Conservation (phyloP, 2,797 vertebrate species). For the Carcharodon carcharias region DNA sequence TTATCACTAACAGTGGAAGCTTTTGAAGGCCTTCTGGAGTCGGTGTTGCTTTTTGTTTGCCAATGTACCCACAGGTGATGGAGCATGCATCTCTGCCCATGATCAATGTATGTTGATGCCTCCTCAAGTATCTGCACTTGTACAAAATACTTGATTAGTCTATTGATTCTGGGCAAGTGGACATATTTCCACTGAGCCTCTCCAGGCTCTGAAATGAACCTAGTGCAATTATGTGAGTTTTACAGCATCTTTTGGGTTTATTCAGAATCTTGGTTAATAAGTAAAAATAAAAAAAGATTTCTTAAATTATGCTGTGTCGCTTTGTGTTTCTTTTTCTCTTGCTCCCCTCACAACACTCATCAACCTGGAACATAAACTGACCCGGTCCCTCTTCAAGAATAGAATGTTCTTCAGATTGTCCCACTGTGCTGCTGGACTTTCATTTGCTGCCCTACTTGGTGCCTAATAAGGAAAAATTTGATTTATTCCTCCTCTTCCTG, state of each 20-base stretch:
- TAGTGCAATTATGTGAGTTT: constrained; percentile 41
- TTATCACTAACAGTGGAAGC: not conserved
- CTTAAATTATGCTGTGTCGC: constrained; percentile 40
- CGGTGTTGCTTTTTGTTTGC: not conserved
- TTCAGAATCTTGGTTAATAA: constrained; percentile 46
- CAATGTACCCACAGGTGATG: not conserved
- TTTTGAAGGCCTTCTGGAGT: not conserved
- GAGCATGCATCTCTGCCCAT: not conserved
- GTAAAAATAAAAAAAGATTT: constrained; percentile 46
- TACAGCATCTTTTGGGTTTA: constrained; percentile 45
- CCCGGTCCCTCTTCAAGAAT: not conserved
- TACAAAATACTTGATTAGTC: constrained; percentile 1
- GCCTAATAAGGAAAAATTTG: no score
- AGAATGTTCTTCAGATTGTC: not conserved
- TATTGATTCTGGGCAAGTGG: constrained; percentile 40
- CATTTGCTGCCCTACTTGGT: not conserved
- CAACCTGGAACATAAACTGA: not conserved
- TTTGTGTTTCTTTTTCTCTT: not conserved
- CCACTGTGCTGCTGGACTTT: not conserved
- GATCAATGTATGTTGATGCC: not conserved
- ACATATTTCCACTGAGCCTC: constrained; percentile 15
- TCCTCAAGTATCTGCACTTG: constrained; percentile 10
- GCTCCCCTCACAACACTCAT: not conserved
- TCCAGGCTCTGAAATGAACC: constrained; percentile 40
- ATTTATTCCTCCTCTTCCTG: not conserved